phyloP scores from a whole-genome alignment of 1,140 invertebrate species.

The Nasonia longicornis region DNA sequence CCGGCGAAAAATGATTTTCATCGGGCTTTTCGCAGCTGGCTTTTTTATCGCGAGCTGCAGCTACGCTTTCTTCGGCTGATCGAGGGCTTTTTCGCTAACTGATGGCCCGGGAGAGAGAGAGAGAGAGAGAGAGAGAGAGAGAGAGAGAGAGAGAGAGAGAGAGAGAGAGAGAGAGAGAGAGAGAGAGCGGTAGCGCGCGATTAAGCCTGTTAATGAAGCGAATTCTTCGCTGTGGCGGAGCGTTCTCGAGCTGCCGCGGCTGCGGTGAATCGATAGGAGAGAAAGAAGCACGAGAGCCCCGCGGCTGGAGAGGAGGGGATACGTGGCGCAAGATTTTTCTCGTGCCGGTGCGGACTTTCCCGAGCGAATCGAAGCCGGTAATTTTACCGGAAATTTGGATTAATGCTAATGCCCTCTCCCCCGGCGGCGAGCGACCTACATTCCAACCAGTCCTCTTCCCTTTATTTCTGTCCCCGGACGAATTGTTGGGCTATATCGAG shows the following conservation, averaged over 20 bases:
- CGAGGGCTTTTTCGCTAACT: conserved; percentile 14
- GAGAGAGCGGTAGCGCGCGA: background rate
- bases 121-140: background rate
- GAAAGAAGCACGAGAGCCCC: too few relatives aligned
- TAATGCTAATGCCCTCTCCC: background rate
- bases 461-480: too few relatives aligned
- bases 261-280: background rate
- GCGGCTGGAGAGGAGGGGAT: too few relatives aligned
- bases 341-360: background rate
- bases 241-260: background rate
- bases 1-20: conserved; percentile 13
- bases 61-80: background rate
- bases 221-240: background rate
- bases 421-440: background rate
- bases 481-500: too few relatives aligned
- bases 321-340: background rate
- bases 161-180: too few relatives aligned
- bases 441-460: background rate
- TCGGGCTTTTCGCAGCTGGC: background rate
- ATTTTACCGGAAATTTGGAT: background rate
- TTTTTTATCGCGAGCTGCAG: background rate
- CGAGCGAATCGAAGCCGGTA: background rate
- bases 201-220: conserved; percentile 28
- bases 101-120: background rate
- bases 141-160: too few relatives aligned